Conservation (phyloP, 2,113 vertebrate species). For the Carassius gibelio region DNA sequence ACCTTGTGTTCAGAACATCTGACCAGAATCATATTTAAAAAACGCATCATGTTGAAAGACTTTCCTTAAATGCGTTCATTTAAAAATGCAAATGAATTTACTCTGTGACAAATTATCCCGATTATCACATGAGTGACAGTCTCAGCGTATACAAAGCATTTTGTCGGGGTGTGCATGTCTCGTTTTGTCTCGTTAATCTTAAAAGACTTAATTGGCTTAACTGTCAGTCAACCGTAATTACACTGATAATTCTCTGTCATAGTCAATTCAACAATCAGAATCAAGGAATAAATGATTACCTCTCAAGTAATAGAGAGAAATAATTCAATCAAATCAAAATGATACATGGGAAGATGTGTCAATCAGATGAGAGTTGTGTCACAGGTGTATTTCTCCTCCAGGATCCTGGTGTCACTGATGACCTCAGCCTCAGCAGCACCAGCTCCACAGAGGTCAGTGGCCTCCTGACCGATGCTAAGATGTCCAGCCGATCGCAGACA, state of each 20-base stretch:
- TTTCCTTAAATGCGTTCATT: background rate
- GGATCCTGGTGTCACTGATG: conserved; percentile 83
- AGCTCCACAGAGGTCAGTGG: conserved; percentile 91
- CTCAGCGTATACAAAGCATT: background rate
- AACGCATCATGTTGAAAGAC: background rate
- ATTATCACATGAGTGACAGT: background rate
- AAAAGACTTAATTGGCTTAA: conserved; percentile 7
- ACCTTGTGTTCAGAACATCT: background rate
- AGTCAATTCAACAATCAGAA: conserved; percentile 11
- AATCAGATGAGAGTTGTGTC: conserved; percentile 16
- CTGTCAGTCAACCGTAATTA: conserved; percentile 34
- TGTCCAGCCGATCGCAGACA: conserved; percentile 78
- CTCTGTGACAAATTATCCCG: background rate
- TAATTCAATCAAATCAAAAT: background rate
- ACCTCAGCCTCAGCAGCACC: conserved; percentile 90
- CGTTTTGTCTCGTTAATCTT: background rate
- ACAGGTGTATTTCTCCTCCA: conserved; percentile 61
- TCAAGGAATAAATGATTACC: background rate
- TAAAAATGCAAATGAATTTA: background rate
- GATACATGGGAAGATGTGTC: background rate
- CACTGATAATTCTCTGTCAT: conserved; percentile 4
- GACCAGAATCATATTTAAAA: background rate
- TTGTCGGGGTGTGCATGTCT: background rate
- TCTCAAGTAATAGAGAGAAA: background rate
- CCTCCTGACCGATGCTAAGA: conserved; percentile 80